Evolutionary conservation across 2,113 vertebrate species (phyloP).

Genomic region (Jacana jacana): DNA sequence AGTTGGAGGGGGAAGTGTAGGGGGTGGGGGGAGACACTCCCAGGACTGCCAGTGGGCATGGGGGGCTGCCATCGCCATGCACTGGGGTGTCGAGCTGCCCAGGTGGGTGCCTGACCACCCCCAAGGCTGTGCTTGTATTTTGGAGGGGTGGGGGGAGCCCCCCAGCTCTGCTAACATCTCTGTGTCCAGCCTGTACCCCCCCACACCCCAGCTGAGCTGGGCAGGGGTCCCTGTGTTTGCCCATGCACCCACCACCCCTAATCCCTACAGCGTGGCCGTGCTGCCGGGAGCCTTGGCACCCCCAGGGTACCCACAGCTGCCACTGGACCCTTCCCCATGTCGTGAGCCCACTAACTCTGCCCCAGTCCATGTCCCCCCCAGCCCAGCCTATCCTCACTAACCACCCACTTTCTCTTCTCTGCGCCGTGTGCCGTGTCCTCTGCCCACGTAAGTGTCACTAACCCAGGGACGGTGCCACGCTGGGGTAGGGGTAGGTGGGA

Average conservation of each 20-base stretch:
- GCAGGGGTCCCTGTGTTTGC: neutral
- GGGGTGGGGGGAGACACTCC: no score
- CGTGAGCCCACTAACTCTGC: neutral
- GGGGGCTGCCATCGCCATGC: neutral
- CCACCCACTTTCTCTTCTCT: slow-evolving; percentile 24
- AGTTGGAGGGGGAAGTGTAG: slow-evolving; percentile 14
- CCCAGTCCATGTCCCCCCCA: neutral
- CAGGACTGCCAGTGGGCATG: accelerated
- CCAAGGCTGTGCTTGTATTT: neutral
- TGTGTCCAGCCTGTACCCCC: neutral
- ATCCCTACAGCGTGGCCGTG: neutral
- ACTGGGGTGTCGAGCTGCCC: neutral
- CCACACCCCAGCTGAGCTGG: accelerated
- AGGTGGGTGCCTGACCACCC: neutral
- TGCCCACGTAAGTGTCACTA: slow-evolving; percentile 55
- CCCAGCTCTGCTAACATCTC: neutral
- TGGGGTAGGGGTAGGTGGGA: neutral
- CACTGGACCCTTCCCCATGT: neutral
- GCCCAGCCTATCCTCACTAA: neutral
- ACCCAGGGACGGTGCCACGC: neutral
- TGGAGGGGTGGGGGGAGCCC: no score
- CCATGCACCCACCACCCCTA: neutral
- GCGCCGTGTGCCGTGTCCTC: neutral
- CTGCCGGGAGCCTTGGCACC: neutral
- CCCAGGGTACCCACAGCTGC: neutral